A percentile compares a stretch with the other conserved stretches of the same genome.
Evolutionary conservation across 2,113 vertebrate species (phyloP).

Genomic region (Lycaon pictus): DNA sequence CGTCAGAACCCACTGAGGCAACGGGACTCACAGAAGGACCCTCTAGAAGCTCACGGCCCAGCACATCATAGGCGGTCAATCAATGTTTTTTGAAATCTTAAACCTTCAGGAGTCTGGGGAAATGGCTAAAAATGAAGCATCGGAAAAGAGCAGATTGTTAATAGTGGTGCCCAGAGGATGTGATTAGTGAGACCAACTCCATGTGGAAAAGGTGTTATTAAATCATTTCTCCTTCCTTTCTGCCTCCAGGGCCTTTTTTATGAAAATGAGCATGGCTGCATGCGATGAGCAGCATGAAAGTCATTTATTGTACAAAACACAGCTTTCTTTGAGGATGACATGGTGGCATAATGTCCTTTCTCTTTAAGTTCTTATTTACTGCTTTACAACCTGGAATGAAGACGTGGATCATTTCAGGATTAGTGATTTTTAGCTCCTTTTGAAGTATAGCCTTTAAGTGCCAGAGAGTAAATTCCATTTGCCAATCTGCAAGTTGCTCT

Average conservation of each 20-base stretch:
- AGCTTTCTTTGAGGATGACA: not conserved
- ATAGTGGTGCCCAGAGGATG: not conserved
- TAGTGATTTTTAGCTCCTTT: not conserved
- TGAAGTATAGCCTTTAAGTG: not conserved
- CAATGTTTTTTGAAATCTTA: not conserved
- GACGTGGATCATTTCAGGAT: not conserved
- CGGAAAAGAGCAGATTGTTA: not conserved
- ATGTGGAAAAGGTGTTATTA: not conserved
- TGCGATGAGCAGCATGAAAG: not conserved
- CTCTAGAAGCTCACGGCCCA: too few relatives aligned
- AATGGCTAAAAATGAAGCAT: not conserved
- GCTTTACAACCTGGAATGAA: not conserved
- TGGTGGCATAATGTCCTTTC: not conserved
- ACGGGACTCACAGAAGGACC: not conserved
- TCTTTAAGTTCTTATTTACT: not conserved
- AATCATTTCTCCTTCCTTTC: not conserved
- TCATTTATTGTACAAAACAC: conserved; percentile 15
- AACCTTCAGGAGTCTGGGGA: not conserved
- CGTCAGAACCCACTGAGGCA: not conserved
- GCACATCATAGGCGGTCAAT: not conserved
- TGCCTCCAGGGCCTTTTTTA: not conserved
- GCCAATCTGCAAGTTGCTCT: not conserved
- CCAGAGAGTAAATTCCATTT: not conserved
- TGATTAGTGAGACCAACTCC: not conserved
- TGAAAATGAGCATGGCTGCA: not conserved